Evolutionary conservation across 2,113 vertebrate species (phyloP).

Genomic region (Columba livia): DNA sequence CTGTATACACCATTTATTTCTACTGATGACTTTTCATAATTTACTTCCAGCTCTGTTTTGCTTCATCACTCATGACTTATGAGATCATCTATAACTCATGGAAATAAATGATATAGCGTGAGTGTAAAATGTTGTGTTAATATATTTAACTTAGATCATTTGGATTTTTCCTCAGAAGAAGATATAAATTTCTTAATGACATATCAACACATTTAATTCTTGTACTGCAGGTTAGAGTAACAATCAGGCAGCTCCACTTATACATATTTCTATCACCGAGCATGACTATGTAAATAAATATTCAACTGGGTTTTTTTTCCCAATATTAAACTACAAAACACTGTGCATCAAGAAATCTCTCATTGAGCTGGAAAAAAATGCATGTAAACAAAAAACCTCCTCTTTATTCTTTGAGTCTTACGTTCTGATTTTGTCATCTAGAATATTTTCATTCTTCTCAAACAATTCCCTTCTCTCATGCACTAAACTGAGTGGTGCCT

Average conservation of each 20-base stretch:
- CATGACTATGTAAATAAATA: neutral
- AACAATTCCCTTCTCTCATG: neutral
- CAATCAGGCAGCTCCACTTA: neutral
- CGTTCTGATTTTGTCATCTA: neutral
- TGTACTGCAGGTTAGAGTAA: neutral
- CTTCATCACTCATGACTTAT: conserved; percentile 28
- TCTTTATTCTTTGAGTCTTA: neutral
- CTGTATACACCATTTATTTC: neutral
- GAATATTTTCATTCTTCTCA: neutral
- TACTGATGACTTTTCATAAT: conserved; percentile 4
- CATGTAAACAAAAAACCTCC: neutral
- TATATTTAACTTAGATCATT: neutral
- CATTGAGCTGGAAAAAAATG: neutral
- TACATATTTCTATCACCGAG: neutral
- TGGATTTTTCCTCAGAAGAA: neutral
- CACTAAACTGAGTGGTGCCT: neutral
- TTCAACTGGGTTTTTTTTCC: neutral
- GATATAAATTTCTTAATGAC: neutral
- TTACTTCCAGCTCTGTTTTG: conserved; percentile 6
- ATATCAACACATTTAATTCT: neutral
- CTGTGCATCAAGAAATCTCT: neutral
- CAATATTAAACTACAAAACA: neutral
- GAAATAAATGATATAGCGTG: neutral
- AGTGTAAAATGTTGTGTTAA: neutral
- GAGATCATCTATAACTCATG: neutral